Base-by-base conservation (phyloP, 2,888 invertebrate species). In the Homarus gammarus region DNA sequence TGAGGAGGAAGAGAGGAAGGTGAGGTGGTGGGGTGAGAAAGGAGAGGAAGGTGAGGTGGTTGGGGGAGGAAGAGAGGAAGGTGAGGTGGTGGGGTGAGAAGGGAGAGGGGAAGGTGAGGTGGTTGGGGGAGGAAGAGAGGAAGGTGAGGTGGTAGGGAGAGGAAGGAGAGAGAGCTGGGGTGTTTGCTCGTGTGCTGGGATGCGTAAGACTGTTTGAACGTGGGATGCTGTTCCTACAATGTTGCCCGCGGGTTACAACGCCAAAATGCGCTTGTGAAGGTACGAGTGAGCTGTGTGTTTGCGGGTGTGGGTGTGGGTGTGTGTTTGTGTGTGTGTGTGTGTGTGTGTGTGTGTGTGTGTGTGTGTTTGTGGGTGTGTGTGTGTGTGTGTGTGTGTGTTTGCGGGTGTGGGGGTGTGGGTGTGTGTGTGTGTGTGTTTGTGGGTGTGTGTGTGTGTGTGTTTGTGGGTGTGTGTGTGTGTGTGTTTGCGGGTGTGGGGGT, bases 271-370 rank as follows among this genome's bases (percentile, higher is more conserved):
- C 38, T 15, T 73, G 73, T 38, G 73, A 10, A 27, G 36, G 38
- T 73, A 27, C 27, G 73, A n/a, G 40, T 73, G 73, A 8, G 10
- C 5, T 8, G 49, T 44, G 75, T 75, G 44, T 75, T 22, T 75
- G 44, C 44, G 75, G 15, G 44, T 75, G 75, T 75, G 75, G 5
- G 75, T 44, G 44, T 75, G 44, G 40, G 75, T 44, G 44, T 40
- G 44, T 44, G 44, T 44, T 75, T 44, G 75, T 44, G 44, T 75
- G 75, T 44, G 73, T 73, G 73, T 38, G 73, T 5, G 73, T 73
- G 40, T 73, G 1, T 73, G 2, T 38, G 40, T 73, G 18, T 38
- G 73, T 73, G 33, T 73, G n/a, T 27, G 38, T 18, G 12, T 27
- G 15, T 27, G 15, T 12, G 6, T 44, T 10, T 73, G 38, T 73